Evolutionary conservation across 1,140 invertebrate genomes (phyloP), one percentile per base, ranked within the genome.

Genomic region (Drosophila navojoa): DNA sequence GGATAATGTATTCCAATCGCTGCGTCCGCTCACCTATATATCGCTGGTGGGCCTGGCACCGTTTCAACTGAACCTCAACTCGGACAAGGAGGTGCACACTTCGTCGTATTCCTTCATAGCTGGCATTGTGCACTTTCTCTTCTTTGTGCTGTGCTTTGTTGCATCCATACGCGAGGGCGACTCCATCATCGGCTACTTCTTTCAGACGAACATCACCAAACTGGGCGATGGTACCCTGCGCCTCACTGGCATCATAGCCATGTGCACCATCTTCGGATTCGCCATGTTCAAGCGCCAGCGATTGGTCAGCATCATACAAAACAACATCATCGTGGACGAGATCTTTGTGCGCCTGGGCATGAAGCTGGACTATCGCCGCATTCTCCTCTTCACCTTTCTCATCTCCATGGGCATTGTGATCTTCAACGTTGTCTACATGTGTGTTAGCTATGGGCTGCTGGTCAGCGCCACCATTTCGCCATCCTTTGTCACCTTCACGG

Each of bases 121-220:
- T 3, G 87, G 84, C 25, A 81, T 91, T 53, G 78, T 80, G 52
- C 90, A 91, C 64, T 91, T 79, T 29, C 25, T 91, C n/a, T 91
- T 91, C 61, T 91, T 90, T 55, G 74, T 84, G 5, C 7, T 90
- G 6, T 92, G 90, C n/a, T 91, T 92, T 15, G 69, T 72, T 4
- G 72, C 74, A 5, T 91, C 89, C 0, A 58, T 87, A 0, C 22
- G 40, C 11, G 84, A 91, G 59, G 89, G 85, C 0, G 90, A 91
- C 42, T 91, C 90, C 68, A 91, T 92, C 38, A 91, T 92, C 27
- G 82, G 90, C 6, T 92, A 92, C 55, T 92, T 92, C 59, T 91
- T 92, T 27, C 87, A 92, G 60, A 92, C 90, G 11, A 90, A 91
- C 15, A 91, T 92, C 4, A 91, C 91, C 1, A 78, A 89, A 5